Evolutionary conservation across 2,113 vertebrate genomes (phyloP).

Genomic region (Centropus bengalensis): DNA sequence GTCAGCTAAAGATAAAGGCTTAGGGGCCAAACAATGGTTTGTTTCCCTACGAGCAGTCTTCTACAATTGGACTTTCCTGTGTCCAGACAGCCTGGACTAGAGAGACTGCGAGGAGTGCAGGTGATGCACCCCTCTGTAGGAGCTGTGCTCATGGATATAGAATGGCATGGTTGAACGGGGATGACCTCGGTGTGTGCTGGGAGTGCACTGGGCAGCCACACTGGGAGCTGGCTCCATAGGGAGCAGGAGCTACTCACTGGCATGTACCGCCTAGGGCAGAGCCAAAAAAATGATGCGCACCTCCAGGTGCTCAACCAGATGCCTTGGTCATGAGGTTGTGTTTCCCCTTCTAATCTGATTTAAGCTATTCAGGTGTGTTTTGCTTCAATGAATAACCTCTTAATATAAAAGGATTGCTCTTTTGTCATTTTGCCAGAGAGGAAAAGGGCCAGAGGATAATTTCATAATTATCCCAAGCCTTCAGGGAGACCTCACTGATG

Average conservation of each 20-base stretch:
- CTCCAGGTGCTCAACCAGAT: background rate
- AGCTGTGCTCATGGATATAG: background rate
- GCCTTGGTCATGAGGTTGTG: background rate
- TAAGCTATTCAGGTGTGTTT: background rate
- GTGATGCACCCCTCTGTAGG: background rate
- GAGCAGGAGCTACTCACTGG: background rate
- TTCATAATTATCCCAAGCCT: background rate
- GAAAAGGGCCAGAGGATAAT: background rate
- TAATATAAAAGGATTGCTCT: background rate
- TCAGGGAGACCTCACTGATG: too few relatives aligned
- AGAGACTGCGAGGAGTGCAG: background rate
- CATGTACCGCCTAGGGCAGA: background rate
- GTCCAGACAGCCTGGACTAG: background rate
- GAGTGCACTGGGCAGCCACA: background rate
- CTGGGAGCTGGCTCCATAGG: accelerated
- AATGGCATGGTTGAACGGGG: accelerated
- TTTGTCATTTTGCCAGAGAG: background rate
- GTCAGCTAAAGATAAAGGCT: background rate
- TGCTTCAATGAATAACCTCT: background rate
- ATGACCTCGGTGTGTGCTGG: background rate
- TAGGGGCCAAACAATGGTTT: background rate
- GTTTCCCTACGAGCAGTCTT: background rate
- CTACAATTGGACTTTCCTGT: accelerated
- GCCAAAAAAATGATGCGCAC: background rate
- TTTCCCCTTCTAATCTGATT: background rate